Evolutionary conservation across 2,888 invertebrate genomes (phyloP).

Genomic region (Aphidius colemani): DNA sequence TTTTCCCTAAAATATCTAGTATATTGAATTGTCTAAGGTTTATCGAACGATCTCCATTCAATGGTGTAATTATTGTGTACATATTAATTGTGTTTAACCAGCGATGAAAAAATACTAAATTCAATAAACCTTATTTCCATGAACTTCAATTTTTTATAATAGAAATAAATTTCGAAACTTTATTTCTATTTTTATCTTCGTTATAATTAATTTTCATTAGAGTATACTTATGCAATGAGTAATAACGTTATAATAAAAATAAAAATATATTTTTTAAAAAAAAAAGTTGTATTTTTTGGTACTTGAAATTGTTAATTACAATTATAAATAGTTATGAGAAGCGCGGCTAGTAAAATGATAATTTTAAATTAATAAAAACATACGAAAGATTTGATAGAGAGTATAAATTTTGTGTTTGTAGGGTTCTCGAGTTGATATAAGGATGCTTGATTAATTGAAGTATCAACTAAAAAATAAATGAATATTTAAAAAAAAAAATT

Average conservation of each 20-base stretch:
- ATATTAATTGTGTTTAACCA: too few species aligned
- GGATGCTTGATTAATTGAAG: not conserved
- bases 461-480: not conserved
- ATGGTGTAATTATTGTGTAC: not conserved
- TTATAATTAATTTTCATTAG: too few species aligned
- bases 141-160: not conserved
- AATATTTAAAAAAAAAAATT: not conserved
- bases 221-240: not conserved
- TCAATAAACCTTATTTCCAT: not conserved
- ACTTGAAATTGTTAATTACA: not conserved
- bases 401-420: too few species aligned
- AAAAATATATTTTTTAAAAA: not conserved
- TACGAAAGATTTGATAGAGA: not conserved
- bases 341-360: not conserved
- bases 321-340: not conserved
- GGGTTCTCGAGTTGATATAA: too few species aligned
- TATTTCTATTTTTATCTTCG: not conserved
- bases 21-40: constrained; percentile 17
- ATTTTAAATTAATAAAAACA: not conserved
- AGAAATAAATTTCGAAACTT: not conserved
- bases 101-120: too few species aligned
- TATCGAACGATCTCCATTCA: constrained; percentile 24
- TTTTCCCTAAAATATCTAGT: constrained; percentile 11
- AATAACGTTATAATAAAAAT: not conserved
- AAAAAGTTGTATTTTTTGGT: not conserved